These are phyloP conservation scores for Panulirus ornatus DNA, from an alignment of 1,140 invertebrate species.

Conservation along the genomic window DNA sequence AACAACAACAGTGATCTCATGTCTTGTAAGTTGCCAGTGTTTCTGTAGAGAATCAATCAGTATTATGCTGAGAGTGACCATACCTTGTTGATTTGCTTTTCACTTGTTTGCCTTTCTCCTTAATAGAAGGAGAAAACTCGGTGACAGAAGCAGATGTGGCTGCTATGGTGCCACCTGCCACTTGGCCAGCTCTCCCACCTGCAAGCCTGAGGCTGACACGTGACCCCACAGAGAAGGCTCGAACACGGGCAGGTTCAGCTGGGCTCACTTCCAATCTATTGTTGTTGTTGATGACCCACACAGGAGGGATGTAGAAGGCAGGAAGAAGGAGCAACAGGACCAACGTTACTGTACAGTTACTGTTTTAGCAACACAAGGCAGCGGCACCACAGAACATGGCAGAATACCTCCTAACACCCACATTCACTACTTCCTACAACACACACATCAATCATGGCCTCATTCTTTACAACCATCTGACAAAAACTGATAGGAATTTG, in stretches of 20 bases:
- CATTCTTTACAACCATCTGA: not conserved
- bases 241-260: conserved; percentile 71
- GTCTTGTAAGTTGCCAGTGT: not conserved
- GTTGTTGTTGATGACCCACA: conserved; percentile 52
- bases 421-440: conserved; percentile 22
- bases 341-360: conserved; percentile 48
- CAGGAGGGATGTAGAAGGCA: conserved; percentile 58
- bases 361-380: conserved; percentile 47
- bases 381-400: conserved; percentile 39
- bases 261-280: conserved; percentile 65
- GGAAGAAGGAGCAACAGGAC: conserved; percentile 58
- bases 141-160: conserved; percentile 53
- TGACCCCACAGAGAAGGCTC: conserved; percentile 75
- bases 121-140: conserved; percentile 69
- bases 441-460: conserved; percentile 3
- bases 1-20: not conserved
- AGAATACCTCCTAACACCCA: conserved; percentile 41
- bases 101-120: conserved; percentile 68
- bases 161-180: conserved; percentile 44
- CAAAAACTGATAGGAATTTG: conserved; percentile 4
- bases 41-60: not conserved
- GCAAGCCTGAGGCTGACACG: conserved; percentile 72
- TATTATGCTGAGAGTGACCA: conserved; percentile 25
- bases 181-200: conserved; percentile 56
- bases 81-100: conserved; percentile 75